These are phyloP conservation scores for Phengaris alcon DNA, from an alignment of 2,888 invertebrate genomes.

Conservation along the genomic window DNA sequence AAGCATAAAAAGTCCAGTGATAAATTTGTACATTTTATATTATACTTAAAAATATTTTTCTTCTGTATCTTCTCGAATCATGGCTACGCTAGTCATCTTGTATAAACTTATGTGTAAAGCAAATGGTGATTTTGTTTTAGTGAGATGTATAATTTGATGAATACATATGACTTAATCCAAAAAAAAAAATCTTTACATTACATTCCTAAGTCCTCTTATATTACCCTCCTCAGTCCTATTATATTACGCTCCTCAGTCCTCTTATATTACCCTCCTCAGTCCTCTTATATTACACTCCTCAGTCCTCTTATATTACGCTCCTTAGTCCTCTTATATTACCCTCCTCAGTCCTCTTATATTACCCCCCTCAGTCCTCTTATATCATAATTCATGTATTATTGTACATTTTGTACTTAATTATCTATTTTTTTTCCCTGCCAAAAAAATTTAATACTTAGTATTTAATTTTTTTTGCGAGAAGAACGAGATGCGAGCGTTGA, in stretches of 20 bases:
- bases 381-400: too few relatives aligned
- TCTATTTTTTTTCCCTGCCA: too few relatives aligned
- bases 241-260: too few relatives aligned
- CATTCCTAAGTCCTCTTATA: neutral
- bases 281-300: neutral
- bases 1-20: neutral
- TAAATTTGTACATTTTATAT: neutral
- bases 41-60: neutral
- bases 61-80: conserved; percentile 28
- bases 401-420: too few relatives aligned
- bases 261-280: too few relatives aligned
- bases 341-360: too few relatives aligned
- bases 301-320: neutral
- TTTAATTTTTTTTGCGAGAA: too few relatives aligned
- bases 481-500: too few relatives aligned
- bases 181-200: conserved; percentile 39
- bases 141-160: conserved; percentile 55
- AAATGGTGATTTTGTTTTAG: conserved; percentile 68
- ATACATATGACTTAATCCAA: conserved; percentile 50
- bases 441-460: too few relatives aligned
- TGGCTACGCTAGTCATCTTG: conserved; percentile 62
- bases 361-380: too few relatives aligned
- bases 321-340: too few relatives aligned
- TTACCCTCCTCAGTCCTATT: too few relatives aligned
- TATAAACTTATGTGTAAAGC: conserved; percentile 43